These are phyloP conservation scores for Atlantisia rogersi DNA, from an alignment of 2,113 vertebrate species.

Conservation along the genomic window DNA sequence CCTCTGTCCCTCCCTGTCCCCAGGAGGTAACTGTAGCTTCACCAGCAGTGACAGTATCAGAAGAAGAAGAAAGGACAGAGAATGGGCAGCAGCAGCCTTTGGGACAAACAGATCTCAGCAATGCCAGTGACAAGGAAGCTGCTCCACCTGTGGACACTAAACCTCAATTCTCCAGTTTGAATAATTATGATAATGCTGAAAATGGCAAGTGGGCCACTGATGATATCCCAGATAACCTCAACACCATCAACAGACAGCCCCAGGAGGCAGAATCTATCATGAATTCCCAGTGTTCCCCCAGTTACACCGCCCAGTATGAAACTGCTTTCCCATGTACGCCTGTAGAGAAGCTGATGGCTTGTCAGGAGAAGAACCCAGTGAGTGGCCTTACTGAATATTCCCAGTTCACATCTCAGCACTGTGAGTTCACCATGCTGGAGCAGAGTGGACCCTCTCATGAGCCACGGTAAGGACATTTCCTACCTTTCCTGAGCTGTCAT, in stretches of 20 bases:
- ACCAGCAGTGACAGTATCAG: rapidly evolving
- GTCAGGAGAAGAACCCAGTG: constrained; percentile 91
- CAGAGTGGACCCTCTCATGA: constrained; percentile 94
- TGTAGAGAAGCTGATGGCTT: constrained; percentile 86
- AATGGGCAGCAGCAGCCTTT: constrained; percentile 9
- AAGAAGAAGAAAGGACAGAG: not conserved
- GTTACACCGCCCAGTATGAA: constrained; percentile 22
- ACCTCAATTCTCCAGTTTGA: not conserved
- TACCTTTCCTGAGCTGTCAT: not conserved
- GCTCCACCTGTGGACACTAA: not conserved
- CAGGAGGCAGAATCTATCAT: constrained; percentile 48
- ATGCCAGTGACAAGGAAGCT: rapidly evolving
- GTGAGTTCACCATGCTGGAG: constrained; percentile 89
- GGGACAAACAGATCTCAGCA: not conserved
- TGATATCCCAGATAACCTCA: constrained; percentile 90
- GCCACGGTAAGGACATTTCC: constrained; percentile 82
- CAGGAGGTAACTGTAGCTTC: not conserved
- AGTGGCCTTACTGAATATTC: constrained; percentile 94
- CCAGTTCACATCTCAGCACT: constrained; percentile 89
- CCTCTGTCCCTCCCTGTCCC: not conserved
- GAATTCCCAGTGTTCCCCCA: constrained; percentile 68
- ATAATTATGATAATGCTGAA: constrained; percentile 65
- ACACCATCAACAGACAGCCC: constrained; percentile 75
- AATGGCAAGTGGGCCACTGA: constrained; percentile 87
- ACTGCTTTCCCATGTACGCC: constrained; percentile 60